Evolutionary conservation across 2,888 invertebrate genomes (phyloP), one percentile per base, ranked within the genome.

Genomic region (Brenthis hecate): DNA sequence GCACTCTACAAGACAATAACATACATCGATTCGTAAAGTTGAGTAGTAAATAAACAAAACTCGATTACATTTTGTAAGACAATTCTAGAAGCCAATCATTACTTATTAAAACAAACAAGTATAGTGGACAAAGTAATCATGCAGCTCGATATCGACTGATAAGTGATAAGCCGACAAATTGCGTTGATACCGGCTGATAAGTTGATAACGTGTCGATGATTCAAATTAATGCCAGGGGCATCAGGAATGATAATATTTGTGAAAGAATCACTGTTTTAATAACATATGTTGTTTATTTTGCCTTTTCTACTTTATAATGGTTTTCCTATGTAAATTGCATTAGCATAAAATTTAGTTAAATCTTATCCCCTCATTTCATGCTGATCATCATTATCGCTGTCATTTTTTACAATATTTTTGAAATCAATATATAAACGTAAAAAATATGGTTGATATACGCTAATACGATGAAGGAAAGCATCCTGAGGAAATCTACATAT

Each of bases 91-190:
- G 32, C 23, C 13, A 47, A 16, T n/a, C 19, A 56, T 43, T 55
- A 51, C 47, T 60, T 48, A 61, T 67, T 62, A 51, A 56, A 55
- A 61, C 50, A 62, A 56, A 60, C 50, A 67, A 54, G 48, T 55
- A 69, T 64, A 60, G 56, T 48, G 68, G 65, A 68, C 68, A 68
- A 62, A 60, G 66, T 51, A 61, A 62, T 67, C 66, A 55, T 54
- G 53, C 50, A 54, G 58, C n/a, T 61, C 57, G 61, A 54, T 71
- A 68, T 65, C 68, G 57, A 28, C 14, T 64, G 65, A 67, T 68
- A 68, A 61, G 14, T 55, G 70, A 72, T 65, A 68, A 67, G 53
- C 50, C 70, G 70, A 70, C 68, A 68, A 70, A 72, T 72, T 62
- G 70, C 67, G 51, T 14, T 54, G 61, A 70, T 70, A 72, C 5